A percentile compares a stretch with the other conserved stretches of the same genome.
Conservation (phyloP, 1,140 invertebrate genomes). For the Calliopsis andreniformis region DNA sequence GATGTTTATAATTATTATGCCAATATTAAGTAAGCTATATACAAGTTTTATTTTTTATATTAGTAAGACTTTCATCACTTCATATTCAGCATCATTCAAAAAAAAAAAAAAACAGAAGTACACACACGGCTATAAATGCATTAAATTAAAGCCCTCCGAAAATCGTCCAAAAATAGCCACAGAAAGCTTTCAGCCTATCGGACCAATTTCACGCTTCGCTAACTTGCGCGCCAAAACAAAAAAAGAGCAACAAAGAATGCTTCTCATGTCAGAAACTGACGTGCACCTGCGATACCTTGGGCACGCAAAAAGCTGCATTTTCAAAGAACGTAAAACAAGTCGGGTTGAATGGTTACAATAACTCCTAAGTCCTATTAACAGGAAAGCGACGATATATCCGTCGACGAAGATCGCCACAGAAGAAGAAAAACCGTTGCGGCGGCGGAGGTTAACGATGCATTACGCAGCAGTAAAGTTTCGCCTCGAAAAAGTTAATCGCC, state of each 20-base stretch:
- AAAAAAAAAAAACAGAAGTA: too few relatives aligned
- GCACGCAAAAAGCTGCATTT: too few relatives aligned
- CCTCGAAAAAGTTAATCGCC: conserved; percentile 48
- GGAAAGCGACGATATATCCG: conserved; percentile 30
- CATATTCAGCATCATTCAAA: too few relatives aligned
- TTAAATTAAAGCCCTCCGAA: too few relatives aligned
- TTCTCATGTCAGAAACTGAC: too few relatives aligned
- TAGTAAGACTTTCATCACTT: too few relatives aligned
- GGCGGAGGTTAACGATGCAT: background rate
- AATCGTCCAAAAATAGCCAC: background rate
- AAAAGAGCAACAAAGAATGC: too few relatives aligned
- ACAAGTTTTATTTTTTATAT: too few relatives aligned
- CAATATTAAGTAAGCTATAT: too few relatives aligned
- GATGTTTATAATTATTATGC: too few relatives aligned
- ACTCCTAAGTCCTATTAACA: conserved; percentile 6
- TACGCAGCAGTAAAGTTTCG: conserved; percentile 16
- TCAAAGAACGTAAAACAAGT: background rate
- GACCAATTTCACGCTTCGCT: background rate
- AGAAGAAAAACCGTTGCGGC: background rate
- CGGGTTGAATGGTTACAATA: conserved; percentile 24
- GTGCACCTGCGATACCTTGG: too few relatives aligned
- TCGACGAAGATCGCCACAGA: conserved; percentile 3
- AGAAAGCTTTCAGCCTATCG: background rate
- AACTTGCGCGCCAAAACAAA: background rate
- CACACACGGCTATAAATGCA: too few relatives aligned